Evolutionary conservation across 2,113 vertebrate genomes (phyloP), one percentile per base, ranked within the genome.

Genomic region (Dromiciops gliroides): DNA sequence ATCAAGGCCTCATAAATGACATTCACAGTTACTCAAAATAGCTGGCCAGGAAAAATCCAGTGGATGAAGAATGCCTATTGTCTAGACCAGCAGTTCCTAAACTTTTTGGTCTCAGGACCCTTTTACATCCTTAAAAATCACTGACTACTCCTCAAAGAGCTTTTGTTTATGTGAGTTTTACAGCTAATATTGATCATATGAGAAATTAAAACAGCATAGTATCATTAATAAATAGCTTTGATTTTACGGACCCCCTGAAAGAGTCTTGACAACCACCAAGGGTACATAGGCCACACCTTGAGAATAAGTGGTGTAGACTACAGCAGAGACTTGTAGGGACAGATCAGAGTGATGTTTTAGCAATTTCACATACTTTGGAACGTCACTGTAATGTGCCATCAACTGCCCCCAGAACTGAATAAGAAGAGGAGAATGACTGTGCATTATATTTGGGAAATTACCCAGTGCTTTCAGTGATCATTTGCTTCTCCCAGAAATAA

Each of bases 381-480:
- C 22, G 67, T 83, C 19, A 83, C 19, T 44, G 67, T 19, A 83
- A 75, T 67, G 37, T n/a, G 44, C 37, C 67, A 44, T 75, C 37
- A n/a, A 44, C 67, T 83, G 19, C 67, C 37, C 67, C 37, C 2
- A 83, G 67, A 44, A 83, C 16, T 2, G 19, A 83, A 83, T 83
- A 83, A 83, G 31, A 37, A 37, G 5, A 19, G 16, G 67, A 44
- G 67, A 83, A n/a, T 83, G 67, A 83, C 67, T 44, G 7, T 83
- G 67, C 67, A 83, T 83, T 83, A 83, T n/a, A 83, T 83, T 83
- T 83, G 67, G 67, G 67, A 83, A 83, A 83, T 83, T 83, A 83
- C n/a, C 67, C 37, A 23, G 1, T 23, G 23, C 16, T 83, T 83
- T 83, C 67, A 83, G 67, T 44, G 16, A 83, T 83, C 67, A n/a